Evolutionary conservation across 1,140 invertebrate species (phyloP).

Genomic region (Pogonognathellus flavescens): DNA sequence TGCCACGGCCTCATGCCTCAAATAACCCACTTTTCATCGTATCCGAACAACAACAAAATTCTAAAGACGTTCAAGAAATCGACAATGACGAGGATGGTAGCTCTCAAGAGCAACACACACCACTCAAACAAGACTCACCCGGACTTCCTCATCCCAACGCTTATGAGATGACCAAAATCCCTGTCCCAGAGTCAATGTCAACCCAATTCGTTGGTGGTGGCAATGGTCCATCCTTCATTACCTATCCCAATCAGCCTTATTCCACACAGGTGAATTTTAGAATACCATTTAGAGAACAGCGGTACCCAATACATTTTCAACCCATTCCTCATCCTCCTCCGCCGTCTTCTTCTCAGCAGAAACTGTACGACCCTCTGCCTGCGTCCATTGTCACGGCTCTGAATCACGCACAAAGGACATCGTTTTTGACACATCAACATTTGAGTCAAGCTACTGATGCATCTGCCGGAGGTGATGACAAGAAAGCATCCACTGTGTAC

Average conservation of each 20-base stretch:
- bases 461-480: background rate
- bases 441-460: conserved; percentile 24
- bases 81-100: background rate
- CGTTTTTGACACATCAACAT: conserved; percentile 64
- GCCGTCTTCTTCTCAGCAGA: background rate
- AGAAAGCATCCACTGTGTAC: conserved; percentile 54
- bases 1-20: conserved; percentile 55
- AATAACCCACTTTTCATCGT: conserved; percentile 63
- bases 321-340: background rate
- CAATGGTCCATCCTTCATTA: background rate
- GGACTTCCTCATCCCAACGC: conserved; percentile 1
- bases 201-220: background rate
- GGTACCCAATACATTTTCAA: background rate
- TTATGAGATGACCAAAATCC: background rate
- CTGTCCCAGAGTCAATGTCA: background rate
- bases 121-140: background rate
- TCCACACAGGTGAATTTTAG: background rate
- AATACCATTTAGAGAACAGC: background rate
- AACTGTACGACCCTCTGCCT: conserved; percentile 60
- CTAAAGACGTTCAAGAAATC: background rate
- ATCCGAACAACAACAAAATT: background rate
- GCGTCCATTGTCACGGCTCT: conserved; percentile 65
- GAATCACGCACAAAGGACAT: conserved; percentile 64
- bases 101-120: background rate
- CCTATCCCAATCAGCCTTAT: background rate